A percentile compares a stretch with the other conserved stretches of the same genome.
These are phyloP conservation scores for Cladopsammia gracilis DNA, from an alignment of 64 coral and sea anemone genomes.

Conservation along the genomic window DNA sequence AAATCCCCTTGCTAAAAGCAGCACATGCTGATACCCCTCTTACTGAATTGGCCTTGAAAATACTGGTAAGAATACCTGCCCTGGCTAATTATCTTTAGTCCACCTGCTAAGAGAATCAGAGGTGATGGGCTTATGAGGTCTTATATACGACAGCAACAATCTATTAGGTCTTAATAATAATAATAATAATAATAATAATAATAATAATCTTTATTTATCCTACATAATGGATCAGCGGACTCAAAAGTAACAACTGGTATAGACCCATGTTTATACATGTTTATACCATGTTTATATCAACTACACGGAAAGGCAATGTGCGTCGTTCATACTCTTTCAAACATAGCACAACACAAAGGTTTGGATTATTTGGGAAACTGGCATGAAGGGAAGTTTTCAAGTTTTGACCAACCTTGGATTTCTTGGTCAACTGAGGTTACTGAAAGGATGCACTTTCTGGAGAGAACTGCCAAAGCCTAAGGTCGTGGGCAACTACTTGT, in stretches of 20 bases:
- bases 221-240: too few relatives aligned
- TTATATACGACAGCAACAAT: slow-evolving; percentile 35
- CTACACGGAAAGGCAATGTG: slow-evolving; percentile 4
- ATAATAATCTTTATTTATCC: too few relatives aligned
- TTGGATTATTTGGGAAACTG: slow-evolving; percentile 29
- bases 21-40: neutral
- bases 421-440: slow-evolving; percentile 32
- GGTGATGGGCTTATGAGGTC: slow-evolving; percentile 25
- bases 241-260: neutral
- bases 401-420: too few relatives aligned
- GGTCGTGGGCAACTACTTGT: slow-evolving; percentile 56
- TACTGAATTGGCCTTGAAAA: slow-evolving; percentile 30
- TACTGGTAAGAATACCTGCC: slow-evolving; percentile 12
- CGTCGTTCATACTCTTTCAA: slow-evolving; percentile 33
- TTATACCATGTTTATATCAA: too few relatives aligned
- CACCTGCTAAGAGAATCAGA: neutral
- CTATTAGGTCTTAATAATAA: too few relatives aligned
- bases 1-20: neutral
- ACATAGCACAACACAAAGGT: neutral
- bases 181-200: too few relatives aligned
- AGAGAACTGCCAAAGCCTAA: neutral
- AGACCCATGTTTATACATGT: too few relatives aligned
- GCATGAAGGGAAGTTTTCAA: too few relatives aligned
- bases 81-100: neutral
- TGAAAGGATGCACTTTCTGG: slow-evolving; percentile 51